Percentiles rank a stretch among this genome's conserved stretches.
These are phyloP conservation scores for Drosophila paramelanica DNA, from an alignment of 2,888 invertebrate genomes.

Conservation along the genomic window DNA sequence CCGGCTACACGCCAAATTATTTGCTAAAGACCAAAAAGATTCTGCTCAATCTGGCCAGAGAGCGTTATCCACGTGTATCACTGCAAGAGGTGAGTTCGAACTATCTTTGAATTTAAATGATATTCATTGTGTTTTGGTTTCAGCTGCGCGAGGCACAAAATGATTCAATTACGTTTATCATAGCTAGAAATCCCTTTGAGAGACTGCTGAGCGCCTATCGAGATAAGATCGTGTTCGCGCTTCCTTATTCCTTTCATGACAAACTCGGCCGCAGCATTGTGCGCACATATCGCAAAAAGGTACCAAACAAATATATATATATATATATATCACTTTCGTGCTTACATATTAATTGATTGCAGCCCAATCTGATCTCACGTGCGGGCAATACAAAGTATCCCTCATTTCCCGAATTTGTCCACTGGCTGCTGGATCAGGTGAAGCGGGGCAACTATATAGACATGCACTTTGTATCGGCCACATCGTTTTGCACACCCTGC, in stretches of 20 bases:
- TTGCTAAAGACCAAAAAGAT: slow-evolving; percentile 92
- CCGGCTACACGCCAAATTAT: slow-evolving; percentile 92
- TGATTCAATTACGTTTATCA: slow-evolving; percentile 92
- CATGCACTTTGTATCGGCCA: slow-evolving; percentile 95
- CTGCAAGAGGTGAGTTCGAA: slow-evolving; percentile 86
- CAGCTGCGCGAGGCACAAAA: slow-evolving; percentile 90
- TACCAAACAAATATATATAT: no score
- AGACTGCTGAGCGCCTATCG: slow-evolving; percentile 92
- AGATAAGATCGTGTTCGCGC: slow-evolving; percentile 93
- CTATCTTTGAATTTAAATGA: no score
- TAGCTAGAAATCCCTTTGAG: slow-evolving; percentile 93
- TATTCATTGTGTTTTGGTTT: not conserved
- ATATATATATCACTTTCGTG: not conserved
- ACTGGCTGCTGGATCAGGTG: slow-evolving; percentile 91
- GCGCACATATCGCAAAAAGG: slow-evolving; percentile 88
- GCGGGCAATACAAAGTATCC: slow-evolving; percentile 88
- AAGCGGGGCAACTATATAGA: slow-evolving; percentile 87
- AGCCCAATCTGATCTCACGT: slow-evolving; percentile 61
- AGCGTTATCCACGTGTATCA: slow-evolving; percentile 91
- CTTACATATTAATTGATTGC: not conserved
- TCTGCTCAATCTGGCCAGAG: slow-evolving; percentile 91
- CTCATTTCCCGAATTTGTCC: slow-evolving; percentile 92
- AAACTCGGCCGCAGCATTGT: slow-evolving; percentile 92
- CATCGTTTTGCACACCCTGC: slow-evolving; percentile 94
- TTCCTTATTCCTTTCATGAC: slow-evolving; percentile 93